A percentile compares a stretch with the other conserved stretches of the same genome.
Conservation (phyloP, 2,888 invertebrate species). For the Aplocera efformata region DNA sequence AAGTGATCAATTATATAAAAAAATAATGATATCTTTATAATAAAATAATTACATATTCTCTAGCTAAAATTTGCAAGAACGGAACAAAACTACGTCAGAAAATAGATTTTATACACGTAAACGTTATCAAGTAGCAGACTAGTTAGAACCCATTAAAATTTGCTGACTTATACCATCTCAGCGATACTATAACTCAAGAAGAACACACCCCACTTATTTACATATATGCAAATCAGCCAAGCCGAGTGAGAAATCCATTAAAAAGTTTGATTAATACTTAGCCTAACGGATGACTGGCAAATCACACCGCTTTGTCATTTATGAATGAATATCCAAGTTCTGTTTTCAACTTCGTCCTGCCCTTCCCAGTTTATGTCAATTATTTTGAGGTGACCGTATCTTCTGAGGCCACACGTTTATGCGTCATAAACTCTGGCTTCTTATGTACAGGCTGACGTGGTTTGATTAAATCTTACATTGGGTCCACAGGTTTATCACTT, state of each 20-base stretch:
- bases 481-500: conserved; percentile 3
- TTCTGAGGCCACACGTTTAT: conserved; percentile 16
- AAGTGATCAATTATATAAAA: no score
- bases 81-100: background rate
- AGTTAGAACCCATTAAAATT: conserved; percentile 41
- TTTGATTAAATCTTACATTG: conserved; percentile 20
- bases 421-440: conserved; percentile 21
- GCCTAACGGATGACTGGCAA: conserved; percentile 21
- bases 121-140: conserved; percentile 3
- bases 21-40: no score
- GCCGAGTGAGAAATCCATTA: conserved; percentile 44
- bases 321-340: conserved; percentile 8
- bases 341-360: conserved; percentile 1
- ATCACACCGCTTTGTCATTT: conserved; percentile 14
- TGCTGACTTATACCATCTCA: conserved; percentile 40
- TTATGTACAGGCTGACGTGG: conserved; percentile 12
- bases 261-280: conserved; percentile 46
- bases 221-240: conserved; percentile 43
- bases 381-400: conserved; percentile 16
- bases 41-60: no score
- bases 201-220: conserved; percentile 49
- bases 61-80: no score
- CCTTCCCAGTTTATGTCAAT: conserved; percentile 15
- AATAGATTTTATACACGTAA: background rate
- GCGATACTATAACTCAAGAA: conserved; percentile 31